Percentiles rank a stretch among this genome's conserved stretches.
Evolutionary conservation across 2,888 invertebrate species (phyloP).

Genomic region (Pristionchus entomophagus): DNA sequence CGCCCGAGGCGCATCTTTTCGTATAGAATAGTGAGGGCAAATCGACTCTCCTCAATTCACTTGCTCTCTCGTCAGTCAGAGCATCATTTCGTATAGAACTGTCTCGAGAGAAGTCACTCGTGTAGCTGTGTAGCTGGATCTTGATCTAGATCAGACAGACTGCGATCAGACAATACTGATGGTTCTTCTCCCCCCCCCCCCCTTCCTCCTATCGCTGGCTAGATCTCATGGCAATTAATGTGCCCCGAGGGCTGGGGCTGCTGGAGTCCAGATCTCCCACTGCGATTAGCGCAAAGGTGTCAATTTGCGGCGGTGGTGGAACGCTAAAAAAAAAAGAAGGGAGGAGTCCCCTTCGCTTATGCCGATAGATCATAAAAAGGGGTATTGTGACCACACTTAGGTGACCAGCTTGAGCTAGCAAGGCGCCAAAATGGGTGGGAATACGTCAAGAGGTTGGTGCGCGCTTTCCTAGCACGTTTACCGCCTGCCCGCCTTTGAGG

Average conservation of each 20-base stretch:
- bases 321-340: neutral
- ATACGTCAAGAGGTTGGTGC: constrained; percentile 24
- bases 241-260: neutral
- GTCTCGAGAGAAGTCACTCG: neutral
- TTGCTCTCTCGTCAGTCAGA: too few species aligned
- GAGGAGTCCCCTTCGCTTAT: neutral
- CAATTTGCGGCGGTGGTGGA: neutral
- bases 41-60: too few species aligned
- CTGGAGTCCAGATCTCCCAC: neutral
- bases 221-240: neutral
- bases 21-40: too few species aligned
- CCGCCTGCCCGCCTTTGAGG: neutral
- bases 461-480: neutral
- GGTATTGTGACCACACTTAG: neutral
- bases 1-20: neutral
- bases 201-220: neutral
- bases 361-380: neutral
- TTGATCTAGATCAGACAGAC: neutral
- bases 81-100: neutral
- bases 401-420: neutral
- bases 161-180: too few species aligned
- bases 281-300: constrained; percentile 9
- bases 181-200: too few species aligned
- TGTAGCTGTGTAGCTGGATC: neutral
- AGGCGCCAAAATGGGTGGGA: neutral